Base-by-base conservation (phyloP, 2,113 vertebrate genomes). In the Corydoras maculifer region DNA sequence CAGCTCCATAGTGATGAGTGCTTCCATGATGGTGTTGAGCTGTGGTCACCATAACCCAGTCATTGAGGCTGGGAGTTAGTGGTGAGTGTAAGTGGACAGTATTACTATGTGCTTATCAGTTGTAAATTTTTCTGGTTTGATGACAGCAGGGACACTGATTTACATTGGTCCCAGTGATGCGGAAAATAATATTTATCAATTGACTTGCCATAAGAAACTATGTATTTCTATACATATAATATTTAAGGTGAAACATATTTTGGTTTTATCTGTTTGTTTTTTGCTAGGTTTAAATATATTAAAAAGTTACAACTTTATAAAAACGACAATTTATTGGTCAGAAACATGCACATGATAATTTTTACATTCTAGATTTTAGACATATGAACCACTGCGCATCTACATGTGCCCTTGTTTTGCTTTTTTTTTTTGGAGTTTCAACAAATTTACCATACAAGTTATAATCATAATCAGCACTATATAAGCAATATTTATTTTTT, bases 1-100 rank as follows among this genome's bases (percentile, higher is more conserved):
- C 58, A 48, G 54, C 59, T 54, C 57, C 0, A 12, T 60, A 61
- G 77, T 75, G 65, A 51, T 72, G 69, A 72, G 77, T 75, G 70
- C 59, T 67, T 55, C 3, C 18, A 5, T 55, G 72, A 50, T 43
- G 35, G 68, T 72, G 77, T 53, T 72, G 55, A 78, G 49, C 48
- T 72, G n/a, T 65, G 74, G 69, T 75, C 62, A 75, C 53, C 31
- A 62, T 30, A 61, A 72, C 15, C 54, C 64, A 71, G 61, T 61
- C 57, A 64, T 60, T 62, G 50, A 49, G 10, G 50, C 15, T 66
- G 61, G 54, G 50, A 8, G 43, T 7, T 7, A 13, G 62, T 43
- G 10, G 62, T 58, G 54, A 58, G 54, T 50, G 65, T 73, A 54
- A 70, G 25, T 54, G 31, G 48, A 51, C 55, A 60, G 43, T 32